Conservation (phyloP, 53 echinoderm and acorn worm species). For the Luidia sarsii region DNA sequence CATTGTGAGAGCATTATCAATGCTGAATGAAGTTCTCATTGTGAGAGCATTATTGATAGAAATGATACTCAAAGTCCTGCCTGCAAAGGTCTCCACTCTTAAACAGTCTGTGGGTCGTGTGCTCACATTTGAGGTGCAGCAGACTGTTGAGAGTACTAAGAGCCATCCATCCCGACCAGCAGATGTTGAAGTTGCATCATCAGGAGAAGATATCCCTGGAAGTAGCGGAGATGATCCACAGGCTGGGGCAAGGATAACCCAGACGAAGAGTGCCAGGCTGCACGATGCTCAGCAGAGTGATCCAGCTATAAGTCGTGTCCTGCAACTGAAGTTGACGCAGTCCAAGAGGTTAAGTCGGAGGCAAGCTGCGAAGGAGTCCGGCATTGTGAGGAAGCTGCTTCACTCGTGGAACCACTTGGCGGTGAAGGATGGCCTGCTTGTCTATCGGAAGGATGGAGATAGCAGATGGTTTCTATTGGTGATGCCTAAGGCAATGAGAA, state of each 20-base stretch:
- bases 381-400: not conserved
- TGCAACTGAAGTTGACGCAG: not conserved
- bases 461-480: not conserved
- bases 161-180: no score
- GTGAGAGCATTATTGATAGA: no score
- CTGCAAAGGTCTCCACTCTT: no score
- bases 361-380: conserved; percentile 3
- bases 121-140: no score
- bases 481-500: not conserved
- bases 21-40: no score
- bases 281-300: conserved; percentile 1
- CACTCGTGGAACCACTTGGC: conserved; percentile 1
- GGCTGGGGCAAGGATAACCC: not conserved
- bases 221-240: not conserved
- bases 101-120: no score
- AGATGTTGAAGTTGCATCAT: no score
- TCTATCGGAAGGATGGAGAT: conserved; percentile 1
- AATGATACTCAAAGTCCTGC: no score
- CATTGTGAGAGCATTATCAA: no score
- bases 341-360: not conserved
- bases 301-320: conserved; percentile 7
- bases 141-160: no score
- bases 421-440: not conserved
- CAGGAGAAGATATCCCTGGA: not conserved
- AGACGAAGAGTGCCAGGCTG: not conserved